Percentiles rank a stretch among this genome's conserved stretches.
These are phyloP conservation scores for Melinopterus prodromus DNA, from an alignment of 2,888 invertebrate genomes.

Conservation along the genomic window DNA sequence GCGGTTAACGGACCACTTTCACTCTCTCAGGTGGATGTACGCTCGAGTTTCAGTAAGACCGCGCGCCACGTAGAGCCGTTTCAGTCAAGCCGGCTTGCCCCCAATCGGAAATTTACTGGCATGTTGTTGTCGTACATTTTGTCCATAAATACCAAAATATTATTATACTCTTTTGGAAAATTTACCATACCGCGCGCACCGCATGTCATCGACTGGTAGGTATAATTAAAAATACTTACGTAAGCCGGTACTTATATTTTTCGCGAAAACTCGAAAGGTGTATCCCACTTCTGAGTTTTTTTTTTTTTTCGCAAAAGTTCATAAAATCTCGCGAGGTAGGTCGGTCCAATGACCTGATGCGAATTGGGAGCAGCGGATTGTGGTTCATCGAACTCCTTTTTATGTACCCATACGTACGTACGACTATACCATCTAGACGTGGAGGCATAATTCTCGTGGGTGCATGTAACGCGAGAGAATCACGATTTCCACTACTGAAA, in stretches of 20 bases:
- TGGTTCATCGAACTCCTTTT: constrained; percentile 38
- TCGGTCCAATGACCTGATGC: constrained; percentile 42
- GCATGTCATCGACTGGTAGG: too few species aligned
- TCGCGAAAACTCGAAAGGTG: not conserved
- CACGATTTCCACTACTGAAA: not conserved
- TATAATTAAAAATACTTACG: not conserved
- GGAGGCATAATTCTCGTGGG: not conserved
- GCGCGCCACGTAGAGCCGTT: not conserved
- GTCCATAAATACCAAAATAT: too few species aligned
- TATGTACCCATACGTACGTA: not conserved
- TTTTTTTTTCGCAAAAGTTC: not conserved
- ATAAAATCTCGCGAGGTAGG: constrained; percentile 22
- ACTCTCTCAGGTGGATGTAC: constrained; percentile 48
- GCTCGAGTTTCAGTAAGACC: constrained; percentile 29
- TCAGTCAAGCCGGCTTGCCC: not conserved
- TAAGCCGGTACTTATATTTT: not conserved
- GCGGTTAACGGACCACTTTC: constrained; percentile 47
- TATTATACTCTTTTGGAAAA: too few species aligned
- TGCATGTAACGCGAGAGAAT: not conserved
- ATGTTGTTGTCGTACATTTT: too few species aligned
- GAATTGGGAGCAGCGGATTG: constrained; percentile 42
- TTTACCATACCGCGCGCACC: too few species aligned
- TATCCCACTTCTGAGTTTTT: constrained; percentile 17
- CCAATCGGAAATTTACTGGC: not conserved
- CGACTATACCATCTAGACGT: not conserved